phyloP scores from a whole-genome alignment of 2,113 vertebrate genomes.

The Solenodon paradoxus region DNA sequence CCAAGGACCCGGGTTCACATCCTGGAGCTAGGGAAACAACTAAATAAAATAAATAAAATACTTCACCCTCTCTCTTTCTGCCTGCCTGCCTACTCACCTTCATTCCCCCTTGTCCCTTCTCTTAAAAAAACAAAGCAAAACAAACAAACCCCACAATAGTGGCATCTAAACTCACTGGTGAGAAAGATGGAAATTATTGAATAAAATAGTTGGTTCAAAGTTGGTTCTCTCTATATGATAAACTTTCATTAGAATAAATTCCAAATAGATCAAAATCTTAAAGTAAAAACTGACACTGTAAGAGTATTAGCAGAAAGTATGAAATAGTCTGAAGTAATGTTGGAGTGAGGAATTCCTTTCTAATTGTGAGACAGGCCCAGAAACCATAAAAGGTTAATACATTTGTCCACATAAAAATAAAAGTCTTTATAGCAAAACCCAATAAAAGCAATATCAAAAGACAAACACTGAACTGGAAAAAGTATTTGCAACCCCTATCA shows the following conservation, averaged over 20 bases:
- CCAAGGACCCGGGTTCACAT: too few species aligned
- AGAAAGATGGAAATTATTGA: conserved; percentile 8
- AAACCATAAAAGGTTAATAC: conserved; percentile 38
- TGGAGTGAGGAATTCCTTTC: conserved; percentile 17
- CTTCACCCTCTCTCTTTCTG: too few species aligned
- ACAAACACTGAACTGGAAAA: conserved; percentile 26
- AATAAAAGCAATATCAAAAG: conserved; percentile 34
- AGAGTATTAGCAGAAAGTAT: not conserved
- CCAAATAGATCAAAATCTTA: not conserved
- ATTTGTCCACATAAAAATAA: conserved; percentile 28
- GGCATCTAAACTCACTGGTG: not conserved
- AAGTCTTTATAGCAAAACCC: not conserved
- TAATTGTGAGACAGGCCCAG: not conserved
- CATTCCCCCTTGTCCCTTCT: too few species aligned
- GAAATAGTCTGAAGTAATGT: not conserved
- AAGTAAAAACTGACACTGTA: not conserved
- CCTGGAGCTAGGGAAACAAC: too few species aligned
- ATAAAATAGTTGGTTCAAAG: not conserved
- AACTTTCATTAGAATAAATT: not conserved
- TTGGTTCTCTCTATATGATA: not conserved
- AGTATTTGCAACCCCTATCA: not conserved
- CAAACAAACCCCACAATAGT: too few species aligned
- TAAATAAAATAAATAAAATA: too few species aligned
- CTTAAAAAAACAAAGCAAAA: too few species aligned
- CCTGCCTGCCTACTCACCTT: too few species aligned